Percentiles rank a stretch among this genome's conserved stretches.
These are phyloP conservation scores for Ptilorrhoa leucosticta DNA, from an alignment of 2,113 vertebrate species.

Conservation along the genomic window DNA sequence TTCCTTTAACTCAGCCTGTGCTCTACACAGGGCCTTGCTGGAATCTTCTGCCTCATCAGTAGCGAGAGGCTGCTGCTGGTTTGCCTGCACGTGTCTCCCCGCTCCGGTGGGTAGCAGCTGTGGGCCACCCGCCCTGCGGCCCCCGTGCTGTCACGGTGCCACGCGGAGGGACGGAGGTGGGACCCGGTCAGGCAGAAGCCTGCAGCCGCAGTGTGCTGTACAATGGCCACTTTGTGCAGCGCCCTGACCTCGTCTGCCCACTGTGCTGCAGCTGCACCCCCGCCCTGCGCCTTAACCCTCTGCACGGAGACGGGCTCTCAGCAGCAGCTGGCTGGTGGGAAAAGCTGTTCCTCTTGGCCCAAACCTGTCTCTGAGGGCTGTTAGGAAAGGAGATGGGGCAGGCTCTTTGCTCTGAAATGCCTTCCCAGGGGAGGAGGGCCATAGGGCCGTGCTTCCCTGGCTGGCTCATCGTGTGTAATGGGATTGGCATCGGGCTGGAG, in stretches of 20 bases:
- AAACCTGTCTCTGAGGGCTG: not conserved
- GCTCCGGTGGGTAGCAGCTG: not conserved
- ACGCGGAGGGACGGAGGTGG: not conserved
- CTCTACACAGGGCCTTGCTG: not conserved
- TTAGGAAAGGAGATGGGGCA: not conserved
- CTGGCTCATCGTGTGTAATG: fast-evolving
- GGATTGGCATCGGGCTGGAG: not conserved
- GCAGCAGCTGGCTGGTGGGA: not conserved
- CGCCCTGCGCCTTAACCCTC: not conserved
- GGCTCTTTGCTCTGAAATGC: not conserved
- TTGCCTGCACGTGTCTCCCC: fast-evolving
- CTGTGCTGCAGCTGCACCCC: not conserved
- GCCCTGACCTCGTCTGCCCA: not conserved
- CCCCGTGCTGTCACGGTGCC: not conserved
- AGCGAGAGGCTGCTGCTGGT: not conserved
- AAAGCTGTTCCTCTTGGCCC: not conserved
- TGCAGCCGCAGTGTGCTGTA: not conserved
- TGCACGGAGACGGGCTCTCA: fast-evolving
- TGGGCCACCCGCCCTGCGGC: not conserved
- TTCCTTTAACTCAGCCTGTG: not conserved
- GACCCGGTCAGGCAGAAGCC: not conserved
- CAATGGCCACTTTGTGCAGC: not conserved
- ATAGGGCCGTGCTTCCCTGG: fast-evolving
- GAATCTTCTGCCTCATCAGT: fast-evolving
- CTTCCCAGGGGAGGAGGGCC: not conserved